Evolutionary conservation across 2,113 vertebrate species (phyloP).

Genomic region (Canis aureus): DNA sequence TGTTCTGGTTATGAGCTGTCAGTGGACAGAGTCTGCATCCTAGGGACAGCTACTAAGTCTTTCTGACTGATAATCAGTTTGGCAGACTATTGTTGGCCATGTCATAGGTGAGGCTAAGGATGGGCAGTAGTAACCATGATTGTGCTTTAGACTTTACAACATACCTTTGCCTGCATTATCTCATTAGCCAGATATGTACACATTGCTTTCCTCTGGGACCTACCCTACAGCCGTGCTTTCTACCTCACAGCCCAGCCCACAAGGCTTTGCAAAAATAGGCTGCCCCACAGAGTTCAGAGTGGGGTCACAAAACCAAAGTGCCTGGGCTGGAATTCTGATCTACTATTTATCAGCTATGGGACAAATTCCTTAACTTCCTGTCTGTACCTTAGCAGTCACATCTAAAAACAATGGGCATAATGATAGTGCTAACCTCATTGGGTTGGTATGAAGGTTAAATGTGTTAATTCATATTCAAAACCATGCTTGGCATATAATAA

Average conservation of each 20-base stretch:
- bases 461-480: neutral
- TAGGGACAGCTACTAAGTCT: neutral
- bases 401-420: neutral
- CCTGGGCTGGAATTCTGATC: neutral
- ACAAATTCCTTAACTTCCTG: slow-evolving; percentile 16
- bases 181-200: neutral
- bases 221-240: neutral
- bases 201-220: neutral
- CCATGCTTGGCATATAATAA: neutral
- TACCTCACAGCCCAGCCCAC: neutral
- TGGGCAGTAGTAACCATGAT: neutral
- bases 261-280: neutral
- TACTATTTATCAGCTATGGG: neutral
- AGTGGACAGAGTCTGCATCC: neutral
- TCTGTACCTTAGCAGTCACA: neutral
- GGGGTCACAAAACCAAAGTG: neutral
- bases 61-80: neutral
- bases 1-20: neutral
- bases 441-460: neutral
- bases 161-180: neutral
- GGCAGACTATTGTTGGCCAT: neutral
- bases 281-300: neutral
- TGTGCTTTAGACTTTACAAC: neutral
- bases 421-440: neutral
- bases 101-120: neutral